phyloP scores from a whole-genome alignment of 2,113 vertebrate genomes.

The Lophura nycthemera region DNA sequence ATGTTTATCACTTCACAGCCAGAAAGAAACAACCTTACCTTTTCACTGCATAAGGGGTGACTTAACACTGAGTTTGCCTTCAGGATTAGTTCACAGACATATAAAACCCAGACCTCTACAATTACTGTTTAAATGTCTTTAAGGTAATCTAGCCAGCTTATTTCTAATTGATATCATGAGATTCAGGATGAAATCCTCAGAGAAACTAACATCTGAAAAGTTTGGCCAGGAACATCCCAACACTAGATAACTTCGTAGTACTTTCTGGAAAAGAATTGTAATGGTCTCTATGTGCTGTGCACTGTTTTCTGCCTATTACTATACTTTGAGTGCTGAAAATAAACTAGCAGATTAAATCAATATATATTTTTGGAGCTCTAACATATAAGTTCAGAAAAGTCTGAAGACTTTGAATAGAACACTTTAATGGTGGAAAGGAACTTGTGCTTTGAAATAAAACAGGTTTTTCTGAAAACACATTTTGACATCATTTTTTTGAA shows the following conservation, averaged over 20 bases:
- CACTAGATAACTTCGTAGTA: neutral
- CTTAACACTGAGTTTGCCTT: neutral
- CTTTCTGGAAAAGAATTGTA: neutral
- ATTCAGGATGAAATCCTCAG: slow-evolving; percentile 45
- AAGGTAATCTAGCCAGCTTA: slow-evolving; percentile 36
- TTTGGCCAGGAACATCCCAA: slow-evolving; percentile 34
- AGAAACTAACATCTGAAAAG: slow-evolving; percentile 29
- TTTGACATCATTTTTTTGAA: slow-evolving; percentile 22
- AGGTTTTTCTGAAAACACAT: slow-evolving; percentile 44
- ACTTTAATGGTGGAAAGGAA: slow-evolving; percentile 23
- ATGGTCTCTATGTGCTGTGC: slow-evolving; percentile 4
- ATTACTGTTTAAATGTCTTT: slow-evolving; percentile 44
- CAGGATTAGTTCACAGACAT: neutral
- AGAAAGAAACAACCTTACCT: neutral
- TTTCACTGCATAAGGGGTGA: neutral
- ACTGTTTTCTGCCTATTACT: slow-evolving; percentile 1
- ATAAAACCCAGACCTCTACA: slow-evolving; percentile 47
- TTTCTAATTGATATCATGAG: slow-evolving; percentile 30
- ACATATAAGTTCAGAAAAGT: neutral
- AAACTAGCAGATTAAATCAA: slow-evolving; percentile 32
- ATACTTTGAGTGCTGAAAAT: neutral
- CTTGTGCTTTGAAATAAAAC: slow-evolving; percentile 50
- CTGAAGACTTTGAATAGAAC: neutral
- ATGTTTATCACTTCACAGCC: neutral
- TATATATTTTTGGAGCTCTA: neutral